Evolutionary conservation across 2,113 vertebrate genomes (phyloP), one percentile per base, ranked within the genome.

Genomic region (Pogonocichla stellata): DNA sequence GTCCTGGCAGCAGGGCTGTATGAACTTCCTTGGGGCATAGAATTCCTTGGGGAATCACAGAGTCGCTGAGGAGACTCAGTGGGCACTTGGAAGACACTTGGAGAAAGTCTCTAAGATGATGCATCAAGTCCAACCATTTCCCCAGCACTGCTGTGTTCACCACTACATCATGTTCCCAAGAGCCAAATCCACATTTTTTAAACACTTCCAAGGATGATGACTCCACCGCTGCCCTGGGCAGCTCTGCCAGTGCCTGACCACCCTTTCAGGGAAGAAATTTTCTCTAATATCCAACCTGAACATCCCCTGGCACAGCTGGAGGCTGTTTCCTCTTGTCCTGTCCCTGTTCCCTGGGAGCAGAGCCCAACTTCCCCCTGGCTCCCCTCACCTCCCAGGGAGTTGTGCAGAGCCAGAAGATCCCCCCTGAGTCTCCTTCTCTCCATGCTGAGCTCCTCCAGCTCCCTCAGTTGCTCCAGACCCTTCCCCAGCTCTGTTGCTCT

Each of bases 311-410:
- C 23, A 26, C 31, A 82, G 12, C 29, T 40, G 47, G 61, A 67
- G 16, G 9, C 40, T 0, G 0, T 54, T 67, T 60, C 19, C 11
- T 60, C 61, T 82, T 9, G 1, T 60, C 38, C 45, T 82, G n/a
- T 74, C 40, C 40, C 29, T 40, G n/a, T 75, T 61, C 29, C 40
- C 40, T 54, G 17, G 8, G 20, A 82, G 40, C 70, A 82, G 29
- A 90, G n/a, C 17, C 47, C 2, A 2, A 9, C 11, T 18, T 10
- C 47, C 40, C 12, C 45, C n/a, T 1, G 0, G 36, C 28, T 51
- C 1, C 14, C 3, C 36, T 0, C 8, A 67, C 53, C 7, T 75
- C n/a, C 34, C 54, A 69, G 47, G 25, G 45, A 45, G 13, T 38
- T 74, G 38, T 36, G 14, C 1, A 43, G 67, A 66, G 28, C 31